Percentiles rank a stretch among this genome's conserved stretches.
These are phyloP conservation scores for Drosophila truncata DNA, from an alignment of 1,140 invertebrate species.

Conservation along the genomic window DNA sequence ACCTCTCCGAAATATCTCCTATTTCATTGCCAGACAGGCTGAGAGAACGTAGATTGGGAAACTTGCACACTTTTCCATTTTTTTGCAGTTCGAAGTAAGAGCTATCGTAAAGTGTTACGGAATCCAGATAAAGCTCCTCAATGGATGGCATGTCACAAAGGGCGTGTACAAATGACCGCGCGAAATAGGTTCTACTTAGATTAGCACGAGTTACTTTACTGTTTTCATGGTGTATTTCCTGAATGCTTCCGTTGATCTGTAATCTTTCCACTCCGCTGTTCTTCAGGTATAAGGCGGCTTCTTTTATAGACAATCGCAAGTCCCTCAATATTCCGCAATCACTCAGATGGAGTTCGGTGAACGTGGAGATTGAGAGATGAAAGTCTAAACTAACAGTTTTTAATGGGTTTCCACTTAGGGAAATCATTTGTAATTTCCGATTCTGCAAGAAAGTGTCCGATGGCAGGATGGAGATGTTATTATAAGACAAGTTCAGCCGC, in stretches of 20 bases:
- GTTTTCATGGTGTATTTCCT: not conserved
- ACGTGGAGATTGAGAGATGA: not conserved
- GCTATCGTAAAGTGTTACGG: not conserved
- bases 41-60: not conserved
- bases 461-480: not conserved
- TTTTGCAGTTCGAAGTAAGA: not conserved
- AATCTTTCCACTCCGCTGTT: not conserved
- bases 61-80: too few species aligned
- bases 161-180: not conserved
- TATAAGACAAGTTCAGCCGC: not conserved
- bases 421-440: not conserved
- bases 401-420: not conserved
- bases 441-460: not conserved
- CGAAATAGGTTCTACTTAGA: not conserved
- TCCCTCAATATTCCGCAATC: not conserved
- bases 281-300: not conserved
- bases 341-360: not conserved
- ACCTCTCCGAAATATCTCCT: not conserved
- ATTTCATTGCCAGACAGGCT: not conserved
- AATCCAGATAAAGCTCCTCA: not conserved
- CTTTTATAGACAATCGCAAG: not conserved
- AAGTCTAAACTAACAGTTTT: not conserved
- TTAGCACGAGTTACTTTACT: not conserved
- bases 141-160: slow-evolving; percentile 1
- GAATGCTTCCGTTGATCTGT: not conserved